A percentile compares a stretch with the other conserved stretches of the same genome.
These are phyloP conservation scores for Sardinella longiceps DNA, from an alignment of 2,797 vertebrate species.

Conservation along the genomic window DNA sequence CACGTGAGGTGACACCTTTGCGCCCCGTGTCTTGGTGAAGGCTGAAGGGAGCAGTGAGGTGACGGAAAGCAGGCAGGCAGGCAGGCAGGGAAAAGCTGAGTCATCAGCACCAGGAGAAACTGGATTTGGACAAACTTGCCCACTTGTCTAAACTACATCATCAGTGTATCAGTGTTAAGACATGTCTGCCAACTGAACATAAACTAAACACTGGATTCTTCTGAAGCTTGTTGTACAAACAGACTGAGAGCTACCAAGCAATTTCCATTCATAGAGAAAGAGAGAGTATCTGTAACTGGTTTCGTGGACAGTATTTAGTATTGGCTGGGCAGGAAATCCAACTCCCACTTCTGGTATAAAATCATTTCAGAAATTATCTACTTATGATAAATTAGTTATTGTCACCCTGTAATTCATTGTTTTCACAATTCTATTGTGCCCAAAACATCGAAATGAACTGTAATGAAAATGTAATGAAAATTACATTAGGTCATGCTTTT, in stretches of 20 bases:
- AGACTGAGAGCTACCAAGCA: not conserved
- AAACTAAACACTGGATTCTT: not conserved
- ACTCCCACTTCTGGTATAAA: too few relatives aligned
- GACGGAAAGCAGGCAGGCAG: not conserved
- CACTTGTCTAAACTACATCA: not conserved
- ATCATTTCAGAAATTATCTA: too few relatives aligned
- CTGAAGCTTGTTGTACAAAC: not conserved
- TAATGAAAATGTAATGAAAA: too few relatives aligned
- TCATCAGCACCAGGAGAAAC: not conserved
- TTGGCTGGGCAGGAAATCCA: too few relatives aligned
- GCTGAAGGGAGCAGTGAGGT: not conserved
- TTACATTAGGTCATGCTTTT: too few relatives aligned
- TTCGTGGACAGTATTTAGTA: too few relatives aligned
- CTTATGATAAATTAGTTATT: too few relatives aligned
- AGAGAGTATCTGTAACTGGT: too few relatives aligned
- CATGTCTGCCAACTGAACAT: not conserved
- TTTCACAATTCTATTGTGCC: too few relatives aligned
- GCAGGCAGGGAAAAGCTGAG: constrained; percentile 11
- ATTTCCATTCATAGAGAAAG: not conserved
- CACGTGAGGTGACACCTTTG: not conserved
- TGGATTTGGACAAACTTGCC: not conserved
- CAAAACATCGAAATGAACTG: too few relatives aligned
- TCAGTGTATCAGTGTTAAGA: not conserved
- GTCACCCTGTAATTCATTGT: too few relatives aligned
- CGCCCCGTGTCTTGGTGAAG: not conserved